Evolutionary conservation across 2,113 vertebrate genomes (phyloP).

Genomic region (Fulmarus glacialis): DNA sequence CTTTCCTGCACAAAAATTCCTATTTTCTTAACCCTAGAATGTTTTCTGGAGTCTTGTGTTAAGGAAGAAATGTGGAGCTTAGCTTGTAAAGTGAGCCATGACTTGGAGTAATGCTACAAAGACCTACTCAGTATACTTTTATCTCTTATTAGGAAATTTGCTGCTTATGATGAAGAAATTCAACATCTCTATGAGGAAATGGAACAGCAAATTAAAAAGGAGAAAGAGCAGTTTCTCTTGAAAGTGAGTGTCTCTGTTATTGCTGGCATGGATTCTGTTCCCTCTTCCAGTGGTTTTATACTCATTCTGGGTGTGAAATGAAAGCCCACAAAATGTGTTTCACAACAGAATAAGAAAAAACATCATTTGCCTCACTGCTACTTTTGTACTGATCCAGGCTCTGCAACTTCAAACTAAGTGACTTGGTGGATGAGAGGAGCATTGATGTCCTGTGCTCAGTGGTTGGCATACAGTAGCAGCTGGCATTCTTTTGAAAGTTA

Average conservation of each 20-base stretch:
- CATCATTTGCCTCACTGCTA: neutral
- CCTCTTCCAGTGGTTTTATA: neutral
- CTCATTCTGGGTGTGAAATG: neutral
- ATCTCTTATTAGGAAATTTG: slow-evolving; percentile 81
- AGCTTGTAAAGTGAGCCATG: neutral
- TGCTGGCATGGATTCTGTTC: neutral
- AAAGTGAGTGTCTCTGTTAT: slow-evolving; percentile 75
- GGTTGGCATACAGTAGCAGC: neutral
- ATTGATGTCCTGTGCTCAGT: neutral
- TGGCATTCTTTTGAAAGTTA: neutral
- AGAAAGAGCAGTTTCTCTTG: slow-evolving; percentile 87
- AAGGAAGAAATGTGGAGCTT: neutral
- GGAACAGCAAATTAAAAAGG: slow-evolving; percentile 92
- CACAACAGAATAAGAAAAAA: neutral
- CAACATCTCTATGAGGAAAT: slow-evolving; percentile 92
- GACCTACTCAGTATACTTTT: neutral
- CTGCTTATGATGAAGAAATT: slow-evolving; percentile 88
- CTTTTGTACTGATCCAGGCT: neutral
- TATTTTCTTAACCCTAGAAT: neutral
- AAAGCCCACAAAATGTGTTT: neutral
- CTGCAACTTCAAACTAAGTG: neutral
- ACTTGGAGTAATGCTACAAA: neutral
- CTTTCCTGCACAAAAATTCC: neutral
- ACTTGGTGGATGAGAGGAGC: neutral
- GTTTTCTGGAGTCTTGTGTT: neutral